A percentile compares a stretch with the other conserved stretches of the same genome.
phyloP scores from a whole-genome alignment of 2,797 vertebrate species.

The Chelonia mydas region DNA sequence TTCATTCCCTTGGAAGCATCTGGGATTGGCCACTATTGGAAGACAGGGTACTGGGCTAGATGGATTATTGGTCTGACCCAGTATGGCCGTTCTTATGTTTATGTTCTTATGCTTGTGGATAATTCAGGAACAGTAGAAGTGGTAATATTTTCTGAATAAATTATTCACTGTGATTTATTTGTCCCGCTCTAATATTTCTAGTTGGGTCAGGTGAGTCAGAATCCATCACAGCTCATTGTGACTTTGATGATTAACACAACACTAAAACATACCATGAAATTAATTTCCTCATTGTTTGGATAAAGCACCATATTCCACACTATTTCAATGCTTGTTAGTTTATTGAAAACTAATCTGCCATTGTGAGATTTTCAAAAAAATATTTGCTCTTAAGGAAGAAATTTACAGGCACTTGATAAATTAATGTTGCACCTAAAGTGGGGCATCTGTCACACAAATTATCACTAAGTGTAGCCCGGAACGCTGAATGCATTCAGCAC shows the following conservation, averaged over 20 bases:
- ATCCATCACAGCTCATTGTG: neutral
- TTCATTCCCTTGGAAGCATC: neutral
- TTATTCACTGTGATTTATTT: neutral
- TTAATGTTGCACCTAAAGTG: slow-evolving; percentile 39
- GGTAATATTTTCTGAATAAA: neutral
- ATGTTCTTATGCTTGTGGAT: neutral
- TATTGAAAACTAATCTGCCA: slow-evolving; percentile 2
- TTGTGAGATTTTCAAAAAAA: slow-evolving; percentile 15
- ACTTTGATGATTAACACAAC: neutral
- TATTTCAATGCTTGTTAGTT: slow-evolving; percentile 25
- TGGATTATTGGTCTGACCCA: neutral
- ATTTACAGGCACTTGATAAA: slow-evolving; percentile 28
- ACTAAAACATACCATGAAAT: neutral
- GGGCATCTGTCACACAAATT: slow-evolving; percentile 13
- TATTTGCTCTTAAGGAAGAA: slow-evolving; percentile 36
- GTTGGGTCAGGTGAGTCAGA: neutral
- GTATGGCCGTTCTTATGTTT: neutral
- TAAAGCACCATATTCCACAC: neutral
- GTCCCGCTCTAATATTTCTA: neutral
- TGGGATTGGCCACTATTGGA: neutral
- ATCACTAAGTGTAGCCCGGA: slow-evolving; percentile 4
- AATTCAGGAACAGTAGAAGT: neutral
- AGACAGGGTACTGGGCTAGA: neutral
- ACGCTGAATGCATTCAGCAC: slow-evolving; percentile 19
- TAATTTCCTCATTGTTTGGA: neutral